Evolutionary conservation across 2,797 vertebrate genomes (phyloP).

Genomic region (Tenualosa ilisha): DNA sequence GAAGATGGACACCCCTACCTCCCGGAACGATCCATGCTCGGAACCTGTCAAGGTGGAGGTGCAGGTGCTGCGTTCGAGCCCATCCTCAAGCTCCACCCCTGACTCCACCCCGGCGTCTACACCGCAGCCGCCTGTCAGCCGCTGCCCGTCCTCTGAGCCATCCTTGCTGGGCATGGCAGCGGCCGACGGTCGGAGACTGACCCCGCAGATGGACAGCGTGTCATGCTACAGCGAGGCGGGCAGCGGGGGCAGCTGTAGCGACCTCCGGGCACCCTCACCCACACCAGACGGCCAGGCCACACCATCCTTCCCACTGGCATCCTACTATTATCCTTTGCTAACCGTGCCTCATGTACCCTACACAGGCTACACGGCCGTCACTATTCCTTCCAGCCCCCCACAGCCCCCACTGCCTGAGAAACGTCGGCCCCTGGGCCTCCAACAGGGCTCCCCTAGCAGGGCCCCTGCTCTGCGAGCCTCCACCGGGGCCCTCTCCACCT

Average conservation of each 20-base stretch:
- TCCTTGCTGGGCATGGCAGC: conserved; percentile 35
- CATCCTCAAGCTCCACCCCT: conserved; percentile 47
- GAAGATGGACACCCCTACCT: not conserved
- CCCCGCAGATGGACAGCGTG: conserved; percentile 58
- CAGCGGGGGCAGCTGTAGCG: conserved; percentile 46
- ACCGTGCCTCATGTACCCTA: conserved; percentile 76
- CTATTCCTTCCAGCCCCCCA: conserved; percentile 64
- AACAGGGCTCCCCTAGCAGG: conserved; percentile 62
- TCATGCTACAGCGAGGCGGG: conserved; percentile 43
- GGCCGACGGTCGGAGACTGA: conserved; percentile 54
- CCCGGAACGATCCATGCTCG: not conserved
- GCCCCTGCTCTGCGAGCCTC: conserved; percentile 65
- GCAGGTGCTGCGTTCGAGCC: conserved; percentile 7
- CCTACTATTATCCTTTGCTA: conserved; percentile 77
- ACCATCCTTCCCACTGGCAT: conserved; percentile 83
- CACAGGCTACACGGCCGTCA: conserved; percentile 78
- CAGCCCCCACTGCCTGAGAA: conserved; percentile 88
- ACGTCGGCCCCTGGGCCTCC: conserved; percentile 66
- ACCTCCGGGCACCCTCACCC: conserved; percentile 70
- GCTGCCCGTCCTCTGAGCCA: conserved; percentile 60
- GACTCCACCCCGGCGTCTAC: conserved; percentile 57
- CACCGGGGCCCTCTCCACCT: conserved; percentile 41
- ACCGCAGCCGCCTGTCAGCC: conserved; percentile 61
- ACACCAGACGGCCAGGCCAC: conserved; percentile 77
- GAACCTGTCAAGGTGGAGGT: conserved; percentile 7